Evolutionary conservation across 2,113 vertebrate genomes (phyloP), one percentile per base, ranked within the genome.

Genomic region (Toxotes chatareus): DNA sequence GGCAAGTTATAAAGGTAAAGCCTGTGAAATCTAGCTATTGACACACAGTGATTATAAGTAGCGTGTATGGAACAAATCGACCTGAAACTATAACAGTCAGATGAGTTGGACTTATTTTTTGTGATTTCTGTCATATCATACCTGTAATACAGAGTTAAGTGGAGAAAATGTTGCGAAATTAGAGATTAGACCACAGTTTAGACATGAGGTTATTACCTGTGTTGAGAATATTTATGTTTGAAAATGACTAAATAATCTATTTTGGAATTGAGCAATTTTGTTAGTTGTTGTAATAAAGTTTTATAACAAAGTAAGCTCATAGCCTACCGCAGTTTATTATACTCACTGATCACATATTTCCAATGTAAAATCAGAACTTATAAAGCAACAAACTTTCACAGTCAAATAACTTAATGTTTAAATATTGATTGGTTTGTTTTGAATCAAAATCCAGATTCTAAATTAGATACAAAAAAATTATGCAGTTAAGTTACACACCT

Each of bases 1-100:
- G 47, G 42, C 17, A 55, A 68, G 17, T 76, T 38, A 19, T 6
- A 0, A 7, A 79, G 85, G 90, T 93, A 78, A 27, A 88, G 57
- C 0, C 19, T n/a, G 1, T n/a, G 9, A 34, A 3, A 60, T 7
- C 1, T 51, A 12, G 1, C 0, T 1, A 19, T 1, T 44, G 5
- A 5, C 12, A 11, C 8, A 4, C 1, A 1, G 3, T 2, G 59
- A 40, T 34, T 62, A 2, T 4, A 67, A 34, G 4, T 27, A 11
- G 8, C 0, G 1, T 38, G 12, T 68, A 0, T n/a, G 16, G 1
- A 8, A n/a, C n/a, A 11, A 21, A 67, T 5, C 4, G 14, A 46
- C 4, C 0, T 1, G 19, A 63, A 61, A 68, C 11, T 40, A 6
- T 49, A 53, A 9, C 36, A n/a, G 7, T 53, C 0, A 0, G 3